A percentile compares a stretch with the other conserved stretches of the same genome.
Evolutionary conservation across 1,140 invertebrate genomes (phyloP).

Genomic region (Orius insidiosus): DNA sequence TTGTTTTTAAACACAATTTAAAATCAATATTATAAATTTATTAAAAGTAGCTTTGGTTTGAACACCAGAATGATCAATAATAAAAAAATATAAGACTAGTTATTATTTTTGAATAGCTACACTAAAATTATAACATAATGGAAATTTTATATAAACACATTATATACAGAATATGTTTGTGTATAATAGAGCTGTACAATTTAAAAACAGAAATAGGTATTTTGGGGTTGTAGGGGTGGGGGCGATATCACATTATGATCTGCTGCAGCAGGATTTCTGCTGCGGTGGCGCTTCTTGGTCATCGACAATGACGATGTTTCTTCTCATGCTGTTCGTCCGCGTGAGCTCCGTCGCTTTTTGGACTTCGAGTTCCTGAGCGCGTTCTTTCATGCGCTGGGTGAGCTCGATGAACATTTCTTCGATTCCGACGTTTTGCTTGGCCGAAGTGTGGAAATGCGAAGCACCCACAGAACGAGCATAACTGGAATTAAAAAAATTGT

Average conservation of each 20-base stretch:
- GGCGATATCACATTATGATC: neutral
- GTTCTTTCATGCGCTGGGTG: slow-evolving; percentile 46
- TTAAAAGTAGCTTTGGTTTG: too few relatives aligned
- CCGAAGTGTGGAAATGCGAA: slow-evolving; percentile 87
- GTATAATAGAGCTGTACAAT: too few relatives aligned
- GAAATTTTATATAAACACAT: too few relatives aligned
- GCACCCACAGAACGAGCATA: slow-evolving; percentile 85
- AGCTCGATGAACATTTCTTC: slow-evolving; percentile 85
- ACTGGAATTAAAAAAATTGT: slow-evolving; percentile 31
- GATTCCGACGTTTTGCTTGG: slow-evolving; percentile 83
- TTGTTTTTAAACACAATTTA: too few relatives aligned
- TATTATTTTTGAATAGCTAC: too few relatives aligned
- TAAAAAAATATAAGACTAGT: too few relatives aligned
- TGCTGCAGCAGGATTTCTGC: slow-evolving; percentile 10
- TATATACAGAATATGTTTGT: too few relatives aligned
- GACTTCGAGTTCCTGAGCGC: slow-evolving; percentile 28
- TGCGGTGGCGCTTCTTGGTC: slow-evolving; percentile 27
- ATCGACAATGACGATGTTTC: slow-evolving; percentile 42
- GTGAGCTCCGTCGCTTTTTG: slow-evolving; percentile 29
- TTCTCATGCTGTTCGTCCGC: slow-evolving; percentile 31
- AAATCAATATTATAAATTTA: too few relatives aligned
- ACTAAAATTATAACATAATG: too few relatives aligned
- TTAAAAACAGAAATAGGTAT: too few relatives aligned
- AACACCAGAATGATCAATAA: too few relatives aligned
- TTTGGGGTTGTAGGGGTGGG: neutral